Base-by-base conservation (phyloP, 2,888 invertebrate species). In the Eugnorisma glareosa region DNA sequence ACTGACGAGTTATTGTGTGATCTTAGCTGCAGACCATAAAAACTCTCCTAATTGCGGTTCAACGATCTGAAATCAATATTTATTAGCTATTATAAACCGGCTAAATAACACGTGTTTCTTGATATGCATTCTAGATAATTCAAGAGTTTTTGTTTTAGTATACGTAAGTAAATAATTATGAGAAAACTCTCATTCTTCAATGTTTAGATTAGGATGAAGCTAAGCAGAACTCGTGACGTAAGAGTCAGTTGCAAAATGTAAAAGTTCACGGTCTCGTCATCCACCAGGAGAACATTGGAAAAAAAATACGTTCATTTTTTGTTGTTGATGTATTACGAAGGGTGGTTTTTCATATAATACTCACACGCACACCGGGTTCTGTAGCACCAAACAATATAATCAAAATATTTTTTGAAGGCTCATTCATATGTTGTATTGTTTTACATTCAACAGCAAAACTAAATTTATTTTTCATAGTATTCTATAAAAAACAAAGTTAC, bases 101-200 rank as follows among this genome's bases (percentile, higher is more conserved):
- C 24, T 24, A 8, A 59, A 13, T 63, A 35, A 37, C 37, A 63
- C 37, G 63, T 37, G 21, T 37, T 63, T 63, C 37, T 24, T 63
- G 24, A 35, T 61, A n/a, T 37, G 37, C 63, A 63, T 7, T 63
- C 37, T 63, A n/a, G 28, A 43, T 66, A 66, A 66, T 67, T 67
- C 5, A 67, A 4, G 24, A 31, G 48, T 48, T 35, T 48, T 48
- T 51, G 67, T 48, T 68, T 51, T 10, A 51, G 18, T 59, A 57
- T 57, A 59, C 57, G 57, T 59, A 59, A 48, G 31, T 8, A 35
- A 31, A 66, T 66, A 66, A 40, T 43, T 21, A 43, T 43, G 43
- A 10, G 40, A 66, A 66, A 66, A 66, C 37, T 40, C 66, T 28
- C 8, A 15, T 28, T 43, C 66, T 43, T 21, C 28, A 40, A n/a